These are phyloP conservation scores for Napeogenes inachia DNA, from an alignment of 2,888 invertebrate genomes.

Conservation along the genomic window DNA sequence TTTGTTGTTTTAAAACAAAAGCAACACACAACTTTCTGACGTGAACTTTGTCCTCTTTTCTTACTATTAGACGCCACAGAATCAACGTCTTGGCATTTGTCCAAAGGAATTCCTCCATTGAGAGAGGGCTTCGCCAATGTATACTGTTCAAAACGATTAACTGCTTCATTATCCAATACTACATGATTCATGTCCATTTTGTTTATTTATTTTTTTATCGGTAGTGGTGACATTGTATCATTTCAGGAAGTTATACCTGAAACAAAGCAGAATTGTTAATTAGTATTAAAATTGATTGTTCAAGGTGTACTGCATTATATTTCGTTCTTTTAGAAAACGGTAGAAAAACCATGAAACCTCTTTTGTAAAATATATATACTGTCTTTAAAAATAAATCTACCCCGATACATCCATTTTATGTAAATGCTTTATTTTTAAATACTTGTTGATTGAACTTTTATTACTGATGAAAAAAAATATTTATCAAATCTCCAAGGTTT, in stretches of 20 bases:
- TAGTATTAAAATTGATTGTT: slow-evolving; percentile 21
- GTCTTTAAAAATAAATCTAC: no score
- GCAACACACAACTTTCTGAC: slow-evolving; percentile 74
- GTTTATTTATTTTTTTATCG: slow-evolving; percentile 47
- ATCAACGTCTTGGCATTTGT: slow-evolving; percentile 75
- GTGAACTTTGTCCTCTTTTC: slow-evolving; percentile 67
- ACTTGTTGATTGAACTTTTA: no score
- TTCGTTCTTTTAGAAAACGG: no score
- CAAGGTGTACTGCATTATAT: no score
- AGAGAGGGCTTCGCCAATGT: slow-evolving; percentile 69
- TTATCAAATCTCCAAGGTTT: slow-evolving; percentile 41
- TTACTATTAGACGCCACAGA: slow-evolving; percentile 71
- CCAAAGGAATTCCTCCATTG: slow-evolving; percentile 74
- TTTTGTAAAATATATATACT: no score
- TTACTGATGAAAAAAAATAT: background rate
- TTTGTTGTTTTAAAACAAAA: slow-evolving; percentile 77
- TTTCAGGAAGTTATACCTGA: slow-evolving; percentile 50
- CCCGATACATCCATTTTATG: no score
- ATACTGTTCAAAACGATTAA: slow-evolving; percentile 73
- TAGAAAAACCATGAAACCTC: no score
- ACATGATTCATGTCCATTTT: slow-evolving; percentile 74
- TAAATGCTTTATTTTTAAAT: no score
- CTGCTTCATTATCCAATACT: slow-evolving; percentile 72
- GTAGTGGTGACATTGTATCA: slow-evolving; percentile 51
- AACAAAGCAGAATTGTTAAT: slow-evolving; percentile 53